Evolutionary conservation across 2,888 invertebrate species (phyloP).

Genomic region (Megamerina dolium): DNA sequence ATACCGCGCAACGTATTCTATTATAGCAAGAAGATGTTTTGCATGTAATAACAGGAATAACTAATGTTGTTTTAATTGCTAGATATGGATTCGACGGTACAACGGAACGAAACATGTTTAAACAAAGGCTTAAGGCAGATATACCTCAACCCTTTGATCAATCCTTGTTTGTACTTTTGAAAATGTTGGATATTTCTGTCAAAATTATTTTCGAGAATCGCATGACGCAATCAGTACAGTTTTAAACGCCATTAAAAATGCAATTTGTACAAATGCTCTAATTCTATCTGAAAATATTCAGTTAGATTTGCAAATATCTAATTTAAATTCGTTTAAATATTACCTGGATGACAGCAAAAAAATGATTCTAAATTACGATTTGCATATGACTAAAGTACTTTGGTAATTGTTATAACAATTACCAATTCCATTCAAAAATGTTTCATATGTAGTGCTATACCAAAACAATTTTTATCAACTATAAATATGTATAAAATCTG

Average conservation of each 20-base stretch:
- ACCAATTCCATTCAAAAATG: constrained; percentile 3
- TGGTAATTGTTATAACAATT: constrained; percentile 1
- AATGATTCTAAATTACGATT: background rate
- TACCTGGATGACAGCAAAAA: background rate
- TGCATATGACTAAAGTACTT: no score
- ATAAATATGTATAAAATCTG: constrained; percentile 1
- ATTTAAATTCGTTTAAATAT: background rate
- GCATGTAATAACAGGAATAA: background rate
- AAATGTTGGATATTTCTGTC: no score
- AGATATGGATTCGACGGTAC: constrained; percentile 7
- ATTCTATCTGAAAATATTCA: constrained; percentile 1
- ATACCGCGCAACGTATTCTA: constrained; percentile 3
- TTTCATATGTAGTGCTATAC: no score
- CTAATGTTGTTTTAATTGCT: background rate
- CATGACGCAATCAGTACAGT: constrained; percentile 3
- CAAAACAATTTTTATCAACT: constrained; percentile 9
- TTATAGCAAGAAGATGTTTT: constrained; percentile 7
- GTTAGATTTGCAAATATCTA: constrained; percentile 3
- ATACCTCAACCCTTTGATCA: background rate
- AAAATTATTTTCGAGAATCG: no score
- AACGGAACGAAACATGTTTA: constrained; percentile 1
- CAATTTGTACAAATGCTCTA: constrained; percentile 1
- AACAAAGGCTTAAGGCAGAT: constrained; percentile 1
- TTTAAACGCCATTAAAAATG: constrained; percentile 4
- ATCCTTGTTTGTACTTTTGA: no score